phyloP scores from a whole-genome alignment of 2,888 invertebrate species.

The Sinopyrophorus schimmeli region DNA sequence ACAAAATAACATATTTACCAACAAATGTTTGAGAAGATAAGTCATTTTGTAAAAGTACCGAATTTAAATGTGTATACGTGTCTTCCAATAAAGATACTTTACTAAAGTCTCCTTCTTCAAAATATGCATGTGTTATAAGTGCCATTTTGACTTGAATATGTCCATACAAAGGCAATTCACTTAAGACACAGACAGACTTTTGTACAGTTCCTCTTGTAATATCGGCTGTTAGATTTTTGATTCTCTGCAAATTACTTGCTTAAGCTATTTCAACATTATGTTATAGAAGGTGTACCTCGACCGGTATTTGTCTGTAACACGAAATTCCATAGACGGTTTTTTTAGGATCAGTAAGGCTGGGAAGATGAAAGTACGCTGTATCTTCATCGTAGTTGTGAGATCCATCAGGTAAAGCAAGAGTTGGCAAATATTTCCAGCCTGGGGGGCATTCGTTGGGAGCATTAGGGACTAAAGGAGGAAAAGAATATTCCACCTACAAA shows the following conservation, averaged over 20 bases:
- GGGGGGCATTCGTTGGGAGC: conserved; percentile 82
- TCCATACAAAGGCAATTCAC: conserved; percentile 89
- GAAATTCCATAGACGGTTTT: conserved; percentile 94
- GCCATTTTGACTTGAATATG: conserved; percentile 94
- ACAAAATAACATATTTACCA: conserved; percentile 57
- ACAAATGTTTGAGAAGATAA: conserved; percentile 68
- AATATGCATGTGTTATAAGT: conserved; percentile 95
- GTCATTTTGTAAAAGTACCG: conserved; percentile 70
- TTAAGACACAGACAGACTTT: conserved; percentile 96
- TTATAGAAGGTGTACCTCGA: conserved; percentile 79
- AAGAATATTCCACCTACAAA: conserved; percentile 83
- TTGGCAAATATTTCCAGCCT: conserved; percentile 95
- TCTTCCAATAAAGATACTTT: conserved; percentile 86
- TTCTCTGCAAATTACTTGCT: conserved; percentile 68
- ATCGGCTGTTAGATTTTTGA: conserved; percentile 89
- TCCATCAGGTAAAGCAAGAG: conserved; percentile 95
- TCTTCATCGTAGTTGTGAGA: conserved; percentile 96
- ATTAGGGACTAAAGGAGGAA: conserved; percentile 81
- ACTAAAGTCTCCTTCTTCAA: conserved; percentile 92
- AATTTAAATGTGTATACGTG: conserved; percentile 89
- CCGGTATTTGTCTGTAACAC: conserved; percentile 96
- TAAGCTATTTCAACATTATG: not conserved
- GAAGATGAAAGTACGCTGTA: conserved; percentile 94
- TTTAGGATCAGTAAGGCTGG: conserved; percentile 80
- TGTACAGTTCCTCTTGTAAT: conserved; percentile 97